A percentile compares a stretch with the other conserved stretches of the same genome.
phyloP scores from a whole-genome alignment of 2,113 vertebrate species.

The Platichthys flesus region DNA sequence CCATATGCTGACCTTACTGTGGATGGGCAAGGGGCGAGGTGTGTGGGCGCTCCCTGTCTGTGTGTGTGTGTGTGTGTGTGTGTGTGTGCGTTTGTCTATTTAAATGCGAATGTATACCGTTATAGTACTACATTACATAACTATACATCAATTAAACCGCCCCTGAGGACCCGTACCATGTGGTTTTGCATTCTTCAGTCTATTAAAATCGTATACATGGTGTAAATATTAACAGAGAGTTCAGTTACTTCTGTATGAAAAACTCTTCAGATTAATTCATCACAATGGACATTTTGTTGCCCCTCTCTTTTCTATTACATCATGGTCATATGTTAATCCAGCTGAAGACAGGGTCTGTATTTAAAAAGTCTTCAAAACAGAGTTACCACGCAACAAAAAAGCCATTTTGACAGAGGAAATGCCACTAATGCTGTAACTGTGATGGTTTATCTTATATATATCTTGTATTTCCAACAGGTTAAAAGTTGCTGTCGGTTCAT shows the following conservation, averaged over 20 bases:
- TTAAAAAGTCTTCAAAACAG: slow-evolving; percentile 18
- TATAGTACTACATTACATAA: slow-evolving; percentile 50
- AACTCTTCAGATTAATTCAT: slow-evolving; percentile 20
- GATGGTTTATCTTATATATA: background rate
- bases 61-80: background rate
- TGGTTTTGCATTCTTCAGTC: background rate
- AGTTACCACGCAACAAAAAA: background rate
- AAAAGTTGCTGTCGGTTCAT: background rate
- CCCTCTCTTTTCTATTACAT: slow-evolving; percentile 34
- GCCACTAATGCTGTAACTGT: background rate
- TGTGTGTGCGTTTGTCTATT: slow-evolving; percentile 18
- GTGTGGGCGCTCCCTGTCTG: background rate
- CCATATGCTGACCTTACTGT: slow-evolving; percentile 69
- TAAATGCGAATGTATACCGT: slow-evolving; percentile 36
- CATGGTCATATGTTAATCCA: slow-evolving; percentile 59
- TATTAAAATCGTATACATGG: background rate
- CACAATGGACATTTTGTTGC: slow-evolving; percentile 46
- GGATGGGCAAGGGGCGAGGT: slow-evolving; percentile 21
- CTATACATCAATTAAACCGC: slow-evolving; percentile 12
- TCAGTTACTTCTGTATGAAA: background rate
- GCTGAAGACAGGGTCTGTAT: slow-evolving; percentile 36
- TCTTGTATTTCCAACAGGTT: background rate
- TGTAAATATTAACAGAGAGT: slow-evolving; percentile 12
- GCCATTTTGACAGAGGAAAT: slow-evolving; percentile 3
- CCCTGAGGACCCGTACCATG: background rate